Evolutionary conservation across 2,113 vertebrate species (phyloP).

Genomic region (Brachyhypopomus gauderio): DNA sequence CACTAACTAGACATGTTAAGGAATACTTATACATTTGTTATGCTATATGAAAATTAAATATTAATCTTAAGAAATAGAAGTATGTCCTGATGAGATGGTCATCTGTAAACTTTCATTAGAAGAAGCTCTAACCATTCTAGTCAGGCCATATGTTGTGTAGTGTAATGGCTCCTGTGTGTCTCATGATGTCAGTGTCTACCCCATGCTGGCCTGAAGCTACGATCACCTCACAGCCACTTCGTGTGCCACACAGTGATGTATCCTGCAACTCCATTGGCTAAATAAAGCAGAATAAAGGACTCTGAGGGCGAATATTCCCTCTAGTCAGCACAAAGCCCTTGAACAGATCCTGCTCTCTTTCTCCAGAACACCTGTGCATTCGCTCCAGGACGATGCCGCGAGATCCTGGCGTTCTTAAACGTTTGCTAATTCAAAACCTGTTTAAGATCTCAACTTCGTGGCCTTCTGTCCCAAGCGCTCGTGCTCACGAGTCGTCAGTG

Average conservation of each 20-base stretch:
- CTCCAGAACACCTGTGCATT: no score
- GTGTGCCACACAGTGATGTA: slow-evolving; percentile 8
- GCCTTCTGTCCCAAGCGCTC: no score
- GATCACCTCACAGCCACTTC: not conserved
- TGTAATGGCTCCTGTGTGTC: not conserved
- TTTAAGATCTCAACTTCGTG: no score
- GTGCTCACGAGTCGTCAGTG: no score
- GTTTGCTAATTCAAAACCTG: no score
- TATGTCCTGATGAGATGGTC: not conserved
- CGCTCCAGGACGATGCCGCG: no score
- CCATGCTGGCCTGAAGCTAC: not conserved
- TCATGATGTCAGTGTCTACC: not conserved
- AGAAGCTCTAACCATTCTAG: not conserved
- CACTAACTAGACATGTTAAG: not conserved
- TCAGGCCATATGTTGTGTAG: not conserved
- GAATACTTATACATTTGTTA: not conserved
- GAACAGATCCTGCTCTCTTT: not conserved
- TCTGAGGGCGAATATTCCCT: slow-evolving; percentile 19
- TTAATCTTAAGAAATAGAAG: not conserved
- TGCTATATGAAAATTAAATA: slow-evolving; percentile 9
- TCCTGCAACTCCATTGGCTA: slow-evolving; percentile 35
- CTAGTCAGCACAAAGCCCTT: slow-evolving; percentile 22
- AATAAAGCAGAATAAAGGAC: slow-evolving; percentile 38
- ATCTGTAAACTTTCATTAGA: not conserved
- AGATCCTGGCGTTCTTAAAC: no score